Evolutionary conservation across 2,113 vertebrate species (phyloP).

Genomic region (Coryphaenoides rupestris): DNA sequence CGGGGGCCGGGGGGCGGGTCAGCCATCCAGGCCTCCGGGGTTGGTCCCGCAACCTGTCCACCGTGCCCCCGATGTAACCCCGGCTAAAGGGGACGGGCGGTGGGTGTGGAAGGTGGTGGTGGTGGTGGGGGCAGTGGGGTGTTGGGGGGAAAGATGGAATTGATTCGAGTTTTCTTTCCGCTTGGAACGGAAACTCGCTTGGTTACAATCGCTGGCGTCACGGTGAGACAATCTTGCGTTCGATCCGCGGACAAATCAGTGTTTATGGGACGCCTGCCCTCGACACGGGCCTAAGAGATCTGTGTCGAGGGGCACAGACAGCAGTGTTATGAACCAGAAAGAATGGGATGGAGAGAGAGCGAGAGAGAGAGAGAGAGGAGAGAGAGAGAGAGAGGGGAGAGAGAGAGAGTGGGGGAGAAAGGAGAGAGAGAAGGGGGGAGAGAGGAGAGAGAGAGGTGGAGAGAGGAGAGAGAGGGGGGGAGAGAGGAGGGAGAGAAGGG

Average conservation of each 20-base stretch:
- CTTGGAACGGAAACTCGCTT: neutral
- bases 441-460: neutral
- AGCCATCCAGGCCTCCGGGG: slow-evolving; percentile 34
- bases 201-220: too few relatives aligned
- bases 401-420: neutral
- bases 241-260: neutral
- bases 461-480: slow-evolving; percentile 21
- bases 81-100: slow-evolving; percentile 8
- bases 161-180: neutral
- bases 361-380: slow-evolving; percentile 31
- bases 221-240: neutral
- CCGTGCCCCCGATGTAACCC: slow-evolving; percentile 31
- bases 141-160: slow-evolving; percentile 26
- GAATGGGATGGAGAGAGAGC: neutral
- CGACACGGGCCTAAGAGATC: neutral
- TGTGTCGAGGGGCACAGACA: too few relatives aligned
- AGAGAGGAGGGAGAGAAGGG: neutral
- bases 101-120: slow-evolving; percentile 16
- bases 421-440: slow-evolving; percentile 21
- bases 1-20: slow-evolving; percentile 45
- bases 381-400: neutral
- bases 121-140: slow-evolving; percentile 25
- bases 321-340: too few relatives aligned
- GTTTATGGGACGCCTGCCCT: neutral
- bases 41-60: slow-evolving; percentile 20